phyloP scores from a whole-genome alignment of 2,888 invertebrate genomes.

The Urechis unicinctus region DNA sequence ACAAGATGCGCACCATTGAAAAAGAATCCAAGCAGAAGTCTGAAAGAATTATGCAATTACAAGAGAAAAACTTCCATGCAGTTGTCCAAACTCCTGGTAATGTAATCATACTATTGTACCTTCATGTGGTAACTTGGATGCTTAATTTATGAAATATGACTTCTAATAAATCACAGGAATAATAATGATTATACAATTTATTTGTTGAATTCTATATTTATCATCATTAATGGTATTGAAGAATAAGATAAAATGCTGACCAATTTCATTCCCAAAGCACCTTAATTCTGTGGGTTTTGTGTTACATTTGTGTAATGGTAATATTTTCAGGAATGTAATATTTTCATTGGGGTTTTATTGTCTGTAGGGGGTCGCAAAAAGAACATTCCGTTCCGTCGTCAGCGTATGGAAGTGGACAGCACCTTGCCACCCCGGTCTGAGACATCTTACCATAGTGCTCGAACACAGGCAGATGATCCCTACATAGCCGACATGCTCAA shows the following conservation, averaged over 20 bases:
- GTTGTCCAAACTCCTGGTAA: slow-evolving; percentile 50
- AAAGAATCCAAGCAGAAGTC: slow-evolving; percentile 60
- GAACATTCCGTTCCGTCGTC: slow-evolving; percentile 48
- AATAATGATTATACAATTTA: too few species aligned
- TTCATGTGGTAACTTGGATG: too few species aligned
- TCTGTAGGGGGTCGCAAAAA: slow-evolving; percentile 46
- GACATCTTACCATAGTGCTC: slow-evolving; percentile 1
- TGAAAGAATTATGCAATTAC: slow-evolving; percentile 54
- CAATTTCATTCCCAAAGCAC: too few species aligned
- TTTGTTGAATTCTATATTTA: too few species aligned
- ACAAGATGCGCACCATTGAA: slow-evolving; percentile 60
- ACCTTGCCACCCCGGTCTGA: slow-evolving; percentile 29
- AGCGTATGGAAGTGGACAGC: slow-evolving; percentile 49
- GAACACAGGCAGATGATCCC: slow-evolving; percentile 28
- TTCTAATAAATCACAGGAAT: too few species aligned
- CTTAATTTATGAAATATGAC: too few species aligned
- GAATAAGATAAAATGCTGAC: neutral
- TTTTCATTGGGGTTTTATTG: neutral
- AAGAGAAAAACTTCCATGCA: slow-evolving; percentile 53
- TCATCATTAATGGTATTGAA: neutral
- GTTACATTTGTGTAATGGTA: too few species aligned
- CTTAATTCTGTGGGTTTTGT: too few species aligned
- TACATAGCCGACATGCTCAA: slow-evolving; percentile 45
- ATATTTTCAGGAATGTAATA: too few species aligned
- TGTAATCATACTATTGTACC: neutral